Evolutionary conservation across 2,113 vertebrate species (phyloP).

Genomic region (Pogonocichla stellata): DNA sequence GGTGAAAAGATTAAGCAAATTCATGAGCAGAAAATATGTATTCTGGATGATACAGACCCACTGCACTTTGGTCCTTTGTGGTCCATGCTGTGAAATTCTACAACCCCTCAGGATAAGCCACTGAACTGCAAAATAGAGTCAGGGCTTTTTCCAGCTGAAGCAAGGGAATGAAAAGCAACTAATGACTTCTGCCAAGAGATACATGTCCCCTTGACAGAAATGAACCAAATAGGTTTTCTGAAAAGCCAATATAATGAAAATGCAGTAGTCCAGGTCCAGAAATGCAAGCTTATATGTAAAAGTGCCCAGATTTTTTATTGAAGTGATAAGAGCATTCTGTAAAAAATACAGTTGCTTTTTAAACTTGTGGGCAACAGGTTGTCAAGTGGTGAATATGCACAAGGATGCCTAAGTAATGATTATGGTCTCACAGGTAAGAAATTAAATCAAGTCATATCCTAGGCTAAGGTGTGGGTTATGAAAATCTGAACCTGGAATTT

Average conservation of each 20-base stretch:
- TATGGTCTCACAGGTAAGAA: not conserved
- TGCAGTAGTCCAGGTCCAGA: not conserved
- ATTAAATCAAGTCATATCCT: not conserved
- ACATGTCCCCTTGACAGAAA: not conserved
- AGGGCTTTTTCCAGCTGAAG: not conserved
- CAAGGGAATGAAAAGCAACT: not conserved
- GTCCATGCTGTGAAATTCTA: not conserved
- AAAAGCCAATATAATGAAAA: not conserved
- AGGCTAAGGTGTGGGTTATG: not conserved
- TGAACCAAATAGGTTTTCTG: not conserved
- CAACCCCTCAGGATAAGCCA: not conserved
- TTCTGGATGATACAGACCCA: not conserved
- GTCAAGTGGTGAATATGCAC: not conserved
- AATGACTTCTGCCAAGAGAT: not conserved
- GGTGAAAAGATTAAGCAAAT: conserved; percentile 31
- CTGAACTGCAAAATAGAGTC: not conserved
- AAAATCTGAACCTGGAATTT: not conserved
- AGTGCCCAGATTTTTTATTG: not conserved
- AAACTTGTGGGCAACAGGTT: not conserved
- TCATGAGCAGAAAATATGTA: conserved; percentile 5
- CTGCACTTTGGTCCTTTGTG: not conserved
- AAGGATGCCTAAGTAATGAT: not conserved
- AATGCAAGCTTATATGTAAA: not conserved
- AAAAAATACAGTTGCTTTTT: not conserved
- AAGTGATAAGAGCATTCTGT: not conserved